These are phyloP conservation scores for Aptenodytes forsteri DNA, from an alignment of 2,113 vertebrate species.

Conservation along the genomic window DNA sequence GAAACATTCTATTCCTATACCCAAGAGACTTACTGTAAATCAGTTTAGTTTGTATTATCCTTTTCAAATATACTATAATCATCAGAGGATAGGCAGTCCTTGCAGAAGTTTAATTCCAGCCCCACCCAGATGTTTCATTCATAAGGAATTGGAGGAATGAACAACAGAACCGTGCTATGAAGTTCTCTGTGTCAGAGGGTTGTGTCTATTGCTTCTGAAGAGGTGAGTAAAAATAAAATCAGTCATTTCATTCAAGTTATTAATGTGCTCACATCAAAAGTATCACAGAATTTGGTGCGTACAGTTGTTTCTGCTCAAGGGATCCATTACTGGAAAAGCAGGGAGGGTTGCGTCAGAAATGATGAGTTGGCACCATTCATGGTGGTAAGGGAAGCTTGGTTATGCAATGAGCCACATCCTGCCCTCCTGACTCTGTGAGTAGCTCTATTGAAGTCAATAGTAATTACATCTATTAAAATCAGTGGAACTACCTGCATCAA, in stretches of 20 bases:
- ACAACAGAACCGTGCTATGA: neutral
- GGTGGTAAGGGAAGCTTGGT: conserved; percentile 36
- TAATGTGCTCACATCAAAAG: neutral
- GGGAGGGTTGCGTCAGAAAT: neutral
- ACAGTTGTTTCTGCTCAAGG: neutral
- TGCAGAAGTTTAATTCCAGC: neutral
- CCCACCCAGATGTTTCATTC: neutral
- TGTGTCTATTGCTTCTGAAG: neutral
- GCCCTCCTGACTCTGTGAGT: conserved; percentile 2
- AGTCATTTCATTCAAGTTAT: neutral
- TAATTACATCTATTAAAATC: conserved; percentile 43
- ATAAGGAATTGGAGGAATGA: neutral
- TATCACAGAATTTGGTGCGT: neutral
- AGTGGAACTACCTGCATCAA: conserved; percentile 55
- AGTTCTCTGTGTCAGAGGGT: neutral
- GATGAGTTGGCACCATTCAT: neutral
- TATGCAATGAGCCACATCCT: conserved; percentile 47
- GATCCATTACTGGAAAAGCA: neutral
- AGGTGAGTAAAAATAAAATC: neutral
- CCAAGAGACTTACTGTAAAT: neutral
- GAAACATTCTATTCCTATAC: neutral
- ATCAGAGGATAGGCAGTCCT: neutral
- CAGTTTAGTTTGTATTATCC: neutral
- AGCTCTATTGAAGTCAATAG: neutral
- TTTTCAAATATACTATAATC: neutral